phyloP scores from a whole-genome alignment of 2,113 vertebrate genomes.

The Poeciliopsis turrubarensis region DNA sequence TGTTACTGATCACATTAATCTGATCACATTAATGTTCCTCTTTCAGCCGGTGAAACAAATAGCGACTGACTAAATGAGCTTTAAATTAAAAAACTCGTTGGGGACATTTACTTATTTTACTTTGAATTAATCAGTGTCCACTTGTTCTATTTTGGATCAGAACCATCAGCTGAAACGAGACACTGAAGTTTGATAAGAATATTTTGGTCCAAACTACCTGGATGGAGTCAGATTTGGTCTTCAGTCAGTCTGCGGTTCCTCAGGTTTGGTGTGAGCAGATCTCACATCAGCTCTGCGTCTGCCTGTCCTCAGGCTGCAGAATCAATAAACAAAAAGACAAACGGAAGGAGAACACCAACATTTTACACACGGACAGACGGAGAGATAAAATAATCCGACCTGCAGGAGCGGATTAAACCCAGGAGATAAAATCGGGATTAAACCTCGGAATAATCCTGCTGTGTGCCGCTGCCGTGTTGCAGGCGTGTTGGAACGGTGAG shows the following conservation, averaged over 20 bases:
- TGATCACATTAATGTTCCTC: too few species aligned
- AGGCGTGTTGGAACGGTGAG: neutral
- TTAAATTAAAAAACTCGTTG: too few species aligned
- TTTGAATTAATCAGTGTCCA: neutral
- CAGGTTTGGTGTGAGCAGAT: neutral
- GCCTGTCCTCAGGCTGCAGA: neutral
- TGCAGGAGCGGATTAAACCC: conserved; percentile 18
- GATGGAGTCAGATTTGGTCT: neutral
- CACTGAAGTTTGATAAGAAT: neutral
- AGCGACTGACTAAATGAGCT: too few species aligned
- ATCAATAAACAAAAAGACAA: neutral
- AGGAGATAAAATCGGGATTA: conserved; percentile 9
- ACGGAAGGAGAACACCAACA: neutral
- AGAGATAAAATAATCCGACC: conserved; percentile 14
- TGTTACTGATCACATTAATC: too few species aligned
- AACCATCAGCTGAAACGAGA: neutral
- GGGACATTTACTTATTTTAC: too few species aligned
- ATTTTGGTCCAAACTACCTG: neutral
- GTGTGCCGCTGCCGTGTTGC: neutral
- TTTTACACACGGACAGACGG: neutral
- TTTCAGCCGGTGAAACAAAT: too few species aligned
- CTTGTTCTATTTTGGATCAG: neutral
- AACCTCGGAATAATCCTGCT: conserved; percentile 2
- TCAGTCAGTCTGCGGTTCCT: neutral
- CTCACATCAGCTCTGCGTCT: neutral